A percentile compares a stretch with the other conserved stretches of the same genome.
These are phyloP conservation scores for Microcebus tavaratra DNA, from an alignment of 2,113 vertebrate species.

Conservation along the genomic window DNA sequence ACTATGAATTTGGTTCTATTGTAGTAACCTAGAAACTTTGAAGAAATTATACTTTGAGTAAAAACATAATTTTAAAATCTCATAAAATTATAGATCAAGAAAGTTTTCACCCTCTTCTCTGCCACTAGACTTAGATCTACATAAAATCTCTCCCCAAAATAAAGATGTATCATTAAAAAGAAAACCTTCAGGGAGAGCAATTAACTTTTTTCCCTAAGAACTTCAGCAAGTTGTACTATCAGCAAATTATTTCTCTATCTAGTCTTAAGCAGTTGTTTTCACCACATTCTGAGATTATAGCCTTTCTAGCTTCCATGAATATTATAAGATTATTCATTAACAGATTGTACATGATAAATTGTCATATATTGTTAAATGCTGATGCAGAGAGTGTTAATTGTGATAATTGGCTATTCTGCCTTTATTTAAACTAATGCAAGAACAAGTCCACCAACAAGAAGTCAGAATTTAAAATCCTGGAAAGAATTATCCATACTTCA, in stretches of 20 bases:
- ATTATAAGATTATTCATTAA: not conserved
- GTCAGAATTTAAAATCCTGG: not conserved
- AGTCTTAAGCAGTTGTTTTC: not conserved
- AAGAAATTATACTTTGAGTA: not conserved
- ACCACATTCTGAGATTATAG: not conserved
- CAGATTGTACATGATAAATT: not conserved
- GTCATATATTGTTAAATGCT: not conserved
- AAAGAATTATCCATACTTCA: not conserved
- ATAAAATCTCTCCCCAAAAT: slow-evolving; percentile 11
- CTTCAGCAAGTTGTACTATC: not conserved
- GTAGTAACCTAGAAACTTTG: not conserved
- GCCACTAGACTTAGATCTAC: not conserved
- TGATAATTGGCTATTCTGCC: not conserved
- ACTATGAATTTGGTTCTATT: not conserved
- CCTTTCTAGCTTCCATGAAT: not conserved
- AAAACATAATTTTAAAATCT: slow-evolving; percentile 7
- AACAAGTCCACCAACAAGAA: not conserved
- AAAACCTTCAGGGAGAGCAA: not conserved
- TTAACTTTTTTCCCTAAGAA: not conserved
- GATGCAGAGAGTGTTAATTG: not conserved
- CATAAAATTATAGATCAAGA: not conserved
- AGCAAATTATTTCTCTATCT: not conserved
- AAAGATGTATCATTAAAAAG: not conserved
- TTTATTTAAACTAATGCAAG: not conserved
- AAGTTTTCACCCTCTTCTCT: not conserved